phyloP scores from a whole-genome alignment of 37 sponge, comb jelly and placozoan genomes.

The Halisarca cf. caerulea region DNA sequence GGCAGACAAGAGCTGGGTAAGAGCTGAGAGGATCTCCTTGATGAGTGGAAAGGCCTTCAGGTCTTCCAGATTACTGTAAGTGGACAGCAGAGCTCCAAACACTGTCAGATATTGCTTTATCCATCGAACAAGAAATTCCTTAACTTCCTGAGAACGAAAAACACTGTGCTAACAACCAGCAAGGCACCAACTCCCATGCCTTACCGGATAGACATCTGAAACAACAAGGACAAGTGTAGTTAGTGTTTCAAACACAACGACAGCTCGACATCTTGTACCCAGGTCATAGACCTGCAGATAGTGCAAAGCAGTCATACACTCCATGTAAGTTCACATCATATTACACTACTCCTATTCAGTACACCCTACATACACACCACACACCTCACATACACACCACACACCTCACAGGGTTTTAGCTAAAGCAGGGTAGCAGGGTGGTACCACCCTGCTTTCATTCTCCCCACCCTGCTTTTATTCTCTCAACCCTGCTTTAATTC shows the following conservation, averaged over 20 bases:
- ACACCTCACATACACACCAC: too few relatives aligned
- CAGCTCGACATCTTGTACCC: constrained; percentile 54
- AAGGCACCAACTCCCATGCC: not conserved
- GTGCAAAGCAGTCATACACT: too few relatives aligned
- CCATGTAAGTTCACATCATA: too few relatives aligned
- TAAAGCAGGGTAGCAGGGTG: too few relatives aligned
- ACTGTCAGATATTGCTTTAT: constrained; percentile 13
- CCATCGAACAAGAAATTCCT: constrained; percentile 15
- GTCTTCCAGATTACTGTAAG: not conserved
- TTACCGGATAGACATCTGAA: constrained; percentile 45
- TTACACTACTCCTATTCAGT: too few relatives aligned
- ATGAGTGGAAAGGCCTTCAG: constrained; percentile 33
- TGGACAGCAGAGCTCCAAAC: constrained; percentile 17
- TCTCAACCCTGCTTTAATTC: too few relatives aligned
- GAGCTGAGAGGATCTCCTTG: constrained; percentile 56
- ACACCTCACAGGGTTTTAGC: too few relatives aligned
- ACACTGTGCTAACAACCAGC: not conserved
- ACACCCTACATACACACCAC: too few relatives aligned
- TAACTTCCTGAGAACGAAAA: not conserved
- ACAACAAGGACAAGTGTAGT: constrained; percentile 40
- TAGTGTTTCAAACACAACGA: constrained; percentile 56
- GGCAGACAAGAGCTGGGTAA: constrained; percentile 44
- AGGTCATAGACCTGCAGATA: constrained; percentile 51
- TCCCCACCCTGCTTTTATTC: too few relatives aligned
- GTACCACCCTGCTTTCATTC: too few relatives aligned